Conservation (phyloP, 2,797 vertebrate species). For the Rhinella marina region DNA sequence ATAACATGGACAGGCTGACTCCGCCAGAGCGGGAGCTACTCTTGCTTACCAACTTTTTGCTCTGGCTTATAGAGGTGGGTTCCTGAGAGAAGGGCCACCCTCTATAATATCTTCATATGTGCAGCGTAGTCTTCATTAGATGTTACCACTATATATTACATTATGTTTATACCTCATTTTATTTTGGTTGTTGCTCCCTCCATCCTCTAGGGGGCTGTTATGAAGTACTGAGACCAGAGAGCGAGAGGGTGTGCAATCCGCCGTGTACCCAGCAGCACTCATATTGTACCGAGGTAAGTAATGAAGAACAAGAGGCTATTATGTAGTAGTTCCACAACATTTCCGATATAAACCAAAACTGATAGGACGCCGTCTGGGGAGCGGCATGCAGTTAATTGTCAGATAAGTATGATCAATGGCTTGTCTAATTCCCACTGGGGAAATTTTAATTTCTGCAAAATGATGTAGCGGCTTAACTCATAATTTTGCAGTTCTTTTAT, state of each 20-base stretch:
- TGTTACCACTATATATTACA: not conserved
- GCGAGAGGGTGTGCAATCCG: constrained; percentile 89
- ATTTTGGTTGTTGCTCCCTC: constrained; percentile 64
- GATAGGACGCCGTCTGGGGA: not conserved
- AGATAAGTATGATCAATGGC: constrained; percentile 45
- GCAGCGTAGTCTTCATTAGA: not conserved
- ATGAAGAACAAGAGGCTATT: constrained; percentile 50
- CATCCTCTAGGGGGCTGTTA: constrained; percentile 88
- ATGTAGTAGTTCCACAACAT: constrained; percentile 12
- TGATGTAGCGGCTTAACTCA: constrained; percentile 12
- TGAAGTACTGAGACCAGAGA: constrained; percentile 79
- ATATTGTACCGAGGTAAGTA: constrained; percentile 91
- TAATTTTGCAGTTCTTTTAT: constrained; percentile 20
- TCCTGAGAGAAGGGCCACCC: no score
- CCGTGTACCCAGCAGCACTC: constrained; percentile 88
- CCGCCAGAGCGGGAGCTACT: no score
- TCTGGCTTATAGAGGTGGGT: no score
- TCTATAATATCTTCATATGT: no score
- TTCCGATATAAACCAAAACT: constrained; percentile 48
- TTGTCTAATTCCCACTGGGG: constrained; percentile 4
- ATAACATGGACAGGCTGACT: no score
- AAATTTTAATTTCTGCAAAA: constrained; percentile 21
- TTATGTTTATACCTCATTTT: not conserved
- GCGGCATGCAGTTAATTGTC: constrained; percentile 14
- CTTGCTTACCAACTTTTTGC: no score